These are phyloP conservation scores for Onchidella celtica DNA, from an alignment of 2,888 invertebrate genomes.

Conservation along the genomic window DNA sequence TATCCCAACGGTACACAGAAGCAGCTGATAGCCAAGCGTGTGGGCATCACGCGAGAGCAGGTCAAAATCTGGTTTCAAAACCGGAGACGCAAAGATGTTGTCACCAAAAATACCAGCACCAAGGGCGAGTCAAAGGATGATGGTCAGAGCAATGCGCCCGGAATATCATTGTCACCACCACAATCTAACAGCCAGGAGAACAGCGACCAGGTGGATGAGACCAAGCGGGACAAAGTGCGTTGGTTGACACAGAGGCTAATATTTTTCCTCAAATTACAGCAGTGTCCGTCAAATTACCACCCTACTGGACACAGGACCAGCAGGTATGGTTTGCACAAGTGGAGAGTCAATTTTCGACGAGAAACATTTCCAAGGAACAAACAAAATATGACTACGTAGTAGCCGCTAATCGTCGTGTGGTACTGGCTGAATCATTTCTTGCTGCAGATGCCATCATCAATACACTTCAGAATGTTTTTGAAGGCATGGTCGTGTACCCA, in stretches of 20 bases:
- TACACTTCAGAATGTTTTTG: slow-evolving; percentile 94
- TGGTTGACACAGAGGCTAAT: too few relatives aligned
- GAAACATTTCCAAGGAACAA: too few relatives aligned
- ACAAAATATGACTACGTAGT: too few relatives aligned
- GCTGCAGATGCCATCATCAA: slow-evolving; percentile 94
- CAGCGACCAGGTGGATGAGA: background rate
- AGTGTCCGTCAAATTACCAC: too few relatives aligned
- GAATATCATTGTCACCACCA: background rate
- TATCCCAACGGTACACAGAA: slow-evolving; percentile 79
- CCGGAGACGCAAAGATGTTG: slow-evolving; percentile 76
- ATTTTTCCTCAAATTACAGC: too few relatives aligned
- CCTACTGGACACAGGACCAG: too few relatives aligned
- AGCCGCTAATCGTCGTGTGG: slow-evolving; percentile 94
- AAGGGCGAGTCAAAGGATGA: slow-evolving; percentile 28
- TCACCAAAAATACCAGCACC: slow-evolving; percentile 56
- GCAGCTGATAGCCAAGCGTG: slow-evolving; percentile 77
- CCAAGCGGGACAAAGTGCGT: too few relatives aligned
- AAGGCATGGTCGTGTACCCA: slow-evolving; percentile 97
- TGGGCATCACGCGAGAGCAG: slow-evolving; percentile 78
- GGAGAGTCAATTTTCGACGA: too few relatives aligned
- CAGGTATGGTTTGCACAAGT: too few relatives aligned
- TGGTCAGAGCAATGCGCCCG: background rate
- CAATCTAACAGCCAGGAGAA: background rate
- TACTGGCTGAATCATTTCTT: slow-evolving; percentile 95
- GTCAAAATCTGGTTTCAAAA: slow-evolving; percentile 80